phyloP scores from a whole-genome alignment of 2,797 vertebrate species.

The Artibeus jamaicensis region DNA sequence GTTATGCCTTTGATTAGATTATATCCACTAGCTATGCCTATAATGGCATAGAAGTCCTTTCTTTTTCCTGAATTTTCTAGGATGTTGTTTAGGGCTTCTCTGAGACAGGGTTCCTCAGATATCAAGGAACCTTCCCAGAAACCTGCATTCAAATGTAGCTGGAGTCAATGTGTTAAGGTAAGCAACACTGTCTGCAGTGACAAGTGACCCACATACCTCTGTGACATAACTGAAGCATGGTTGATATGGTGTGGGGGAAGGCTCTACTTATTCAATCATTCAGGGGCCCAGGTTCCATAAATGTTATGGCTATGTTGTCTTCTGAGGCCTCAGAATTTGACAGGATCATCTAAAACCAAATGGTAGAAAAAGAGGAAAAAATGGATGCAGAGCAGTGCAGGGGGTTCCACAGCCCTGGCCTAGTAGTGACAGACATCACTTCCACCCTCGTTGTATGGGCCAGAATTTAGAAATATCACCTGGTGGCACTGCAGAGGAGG shows the following conservation, averaged over 20 bases:
- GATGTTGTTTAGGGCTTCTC: not conserved
- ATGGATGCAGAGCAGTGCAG: not conserved
- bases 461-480: not conserved
- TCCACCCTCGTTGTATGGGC: not conserved
- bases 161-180: not conserved
- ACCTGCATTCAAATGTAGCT: not conserved
- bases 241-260: not conserved
- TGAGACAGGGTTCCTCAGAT: slow-evolving; percentile 1
- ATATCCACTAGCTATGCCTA: slow-evolving; percentile 9
- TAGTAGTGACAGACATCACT: not conserved
- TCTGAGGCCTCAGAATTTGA: not conserved
- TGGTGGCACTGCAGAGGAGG: not conserved
- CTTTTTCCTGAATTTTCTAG: slow-evolving; percentile 9
- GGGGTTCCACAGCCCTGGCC: not conserved
- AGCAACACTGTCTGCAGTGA: not conserved
- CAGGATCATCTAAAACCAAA: not conserved
- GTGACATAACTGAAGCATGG: not conserved
- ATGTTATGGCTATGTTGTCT: not conserved
- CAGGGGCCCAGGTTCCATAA: not conserved
- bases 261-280: not conserved
- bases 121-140: not conserved
- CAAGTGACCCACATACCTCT: not conserved
- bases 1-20: slow-evolving; percentile 59
- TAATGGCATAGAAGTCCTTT: slow-evolving; percentile 21
- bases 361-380: not conserved